Percentiles rank a stretch among this genome's conserved stretches.
phyloP scores from a whole-genome alignment of 2,888 invertebrate species.

The Tinea semifulvella region DNA sequence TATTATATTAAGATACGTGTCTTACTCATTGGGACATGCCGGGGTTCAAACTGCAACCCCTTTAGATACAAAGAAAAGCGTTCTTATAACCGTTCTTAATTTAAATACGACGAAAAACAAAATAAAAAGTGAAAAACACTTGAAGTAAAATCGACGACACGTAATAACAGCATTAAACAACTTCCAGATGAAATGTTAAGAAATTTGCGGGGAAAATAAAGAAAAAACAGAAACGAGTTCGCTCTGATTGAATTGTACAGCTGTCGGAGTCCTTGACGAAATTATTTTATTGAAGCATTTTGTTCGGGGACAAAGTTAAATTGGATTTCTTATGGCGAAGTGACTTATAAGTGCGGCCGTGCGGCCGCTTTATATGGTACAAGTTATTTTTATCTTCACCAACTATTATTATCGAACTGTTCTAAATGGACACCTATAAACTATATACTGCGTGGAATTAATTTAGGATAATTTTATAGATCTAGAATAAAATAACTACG shows the following conservation, averaged over 20 bases:
- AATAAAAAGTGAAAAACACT: background rate
- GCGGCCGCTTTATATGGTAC: constrained; percentile 44
- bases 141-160: constrained; percentile 18
- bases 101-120: background rate
- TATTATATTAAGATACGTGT: too few relatives aligned
- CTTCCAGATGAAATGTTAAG: constrained; percentile 31
- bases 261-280: constrained; percentile 58
- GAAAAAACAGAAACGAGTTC: constrained; percentile 42
- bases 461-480: too few relatives aligned
- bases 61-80: too few relatives aligned
- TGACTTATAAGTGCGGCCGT: constrained; percentile 40
- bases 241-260: constrained; percentile 60
- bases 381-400: constrained; percentile 43
- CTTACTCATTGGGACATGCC: too few relatives aligned
- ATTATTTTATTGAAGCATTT: constrained; percentile 64
- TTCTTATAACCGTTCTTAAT: too few relatives aligned
- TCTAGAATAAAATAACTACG: too few relatives aligned
- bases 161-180: constrained; percentile 40
- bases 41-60: too few relatives aligned
- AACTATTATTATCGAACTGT: too few relatives aligned
- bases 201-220: constrained; percentile 23
- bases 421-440: too few relatives aligned
- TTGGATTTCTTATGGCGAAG: constrained; percentile 63
- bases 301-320: constrained; percentile 62
- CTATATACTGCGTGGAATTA: too few relatives aligned